Conservation (phyloP, 2,797 vertebrate species). For the Trichosurus vulpecula region DNA sequence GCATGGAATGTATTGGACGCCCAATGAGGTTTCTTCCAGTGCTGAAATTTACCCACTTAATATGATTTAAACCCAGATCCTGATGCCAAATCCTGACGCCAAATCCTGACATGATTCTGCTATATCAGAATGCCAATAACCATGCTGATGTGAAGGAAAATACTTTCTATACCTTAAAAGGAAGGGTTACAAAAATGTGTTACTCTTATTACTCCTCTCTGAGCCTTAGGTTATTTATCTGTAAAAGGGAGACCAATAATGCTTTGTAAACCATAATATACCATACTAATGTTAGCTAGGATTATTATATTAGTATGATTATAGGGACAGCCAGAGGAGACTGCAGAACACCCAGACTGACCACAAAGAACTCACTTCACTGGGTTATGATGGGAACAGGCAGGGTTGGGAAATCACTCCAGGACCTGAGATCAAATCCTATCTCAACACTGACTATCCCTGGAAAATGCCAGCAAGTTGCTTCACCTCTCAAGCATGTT, state of each 20-base stretch:
- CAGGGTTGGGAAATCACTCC: background rate
- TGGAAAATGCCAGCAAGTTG: background rate
- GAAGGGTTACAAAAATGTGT: background rate
- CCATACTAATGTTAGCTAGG: background rate
- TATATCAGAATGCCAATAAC: background rate
- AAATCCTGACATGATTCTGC: background rate
- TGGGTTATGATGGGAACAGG: background rate
- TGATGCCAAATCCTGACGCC: background rate
- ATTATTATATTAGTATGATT: background rate
- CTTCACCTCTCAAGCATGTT: background rate
- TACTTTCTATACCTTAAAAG: background rate
- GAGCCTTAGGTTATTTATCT: background rate
- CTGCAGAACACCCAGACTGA: background rate
- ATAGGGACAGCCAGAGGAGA: background rate
- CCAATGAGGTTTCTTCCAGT: background rate
- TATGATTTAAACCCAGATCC: background rate
- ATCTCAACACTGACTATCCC: background rate
- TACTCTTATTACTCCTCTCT: background rate
- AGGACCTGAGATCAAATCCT: background rate
- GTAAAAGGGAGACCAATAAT: background rate
- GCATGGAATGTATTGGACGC: background rate
- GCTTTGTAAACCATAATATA: background rate
- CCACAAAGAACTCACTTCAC: background rate
- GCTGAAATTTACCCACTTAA: background rate
- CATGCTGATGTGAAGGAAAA: background rate